Conservation (phyloP, 2,888 invertebrate genomes). For the Xestia rhomboidea region DNA sequence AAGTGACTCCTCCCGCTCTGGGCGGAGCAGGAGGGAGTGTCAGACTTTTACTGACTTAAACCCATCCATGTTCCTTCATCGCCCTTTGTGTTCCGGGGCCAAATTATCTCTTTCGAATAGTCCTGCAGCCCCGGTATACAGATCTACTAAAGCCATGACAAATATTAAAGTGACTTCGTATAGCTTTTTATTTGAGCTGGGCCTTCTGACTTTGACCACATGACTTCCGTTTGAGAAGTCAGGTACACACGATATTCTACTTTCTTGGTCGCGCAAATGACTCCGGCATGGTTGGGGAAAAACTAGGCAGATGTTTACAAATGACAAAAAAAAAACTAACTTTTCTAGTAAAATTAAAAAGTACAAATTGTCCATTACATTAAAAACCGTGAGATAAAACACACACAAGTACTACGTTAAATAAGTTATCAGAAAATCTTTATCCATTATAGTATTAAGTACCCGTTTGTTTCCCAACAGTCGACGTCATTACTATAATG, state of each 20-base stretch:
- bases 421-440: constrained; percentile 40
- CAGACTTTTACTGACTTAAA: too few relatives aligned
- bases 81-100: too few relatives aligned
- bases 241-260: background rate
- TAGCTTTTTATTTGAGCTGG: background rate
- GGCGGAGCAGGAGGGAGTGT: too few relatives aligned
- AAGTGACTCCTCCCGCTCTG: too few relatives aligned
- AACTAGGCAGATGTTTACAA: background rate
- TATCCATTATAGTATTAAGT: background rate
- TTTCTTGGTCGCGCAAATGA: background rate
- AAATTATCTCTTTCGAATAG: too few relatives aligned
- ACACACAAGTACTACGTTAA: background rate
- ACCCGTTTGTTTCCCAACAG: constrained; percentile 32
- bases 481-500: constrained; percentile 41
- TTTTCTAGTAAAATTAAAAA: background rate
- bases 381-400: constrained; percentile 3
- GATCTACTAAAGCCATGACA: background rate
- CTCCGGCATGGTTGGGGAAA: background rate
- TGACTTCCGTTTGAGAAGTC: constrained; percentile 1
- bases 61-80: too few relatives aligned
- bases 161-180: background rate
- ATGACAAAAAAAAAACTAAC: background rate
- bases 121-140: too few relatives aligned
- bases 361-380: background rate
- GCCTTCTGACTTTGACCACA: background rate